Conservation (phyloP, 2,797 vertebrate species). For the Microcaecilia unicolor region DNA sequence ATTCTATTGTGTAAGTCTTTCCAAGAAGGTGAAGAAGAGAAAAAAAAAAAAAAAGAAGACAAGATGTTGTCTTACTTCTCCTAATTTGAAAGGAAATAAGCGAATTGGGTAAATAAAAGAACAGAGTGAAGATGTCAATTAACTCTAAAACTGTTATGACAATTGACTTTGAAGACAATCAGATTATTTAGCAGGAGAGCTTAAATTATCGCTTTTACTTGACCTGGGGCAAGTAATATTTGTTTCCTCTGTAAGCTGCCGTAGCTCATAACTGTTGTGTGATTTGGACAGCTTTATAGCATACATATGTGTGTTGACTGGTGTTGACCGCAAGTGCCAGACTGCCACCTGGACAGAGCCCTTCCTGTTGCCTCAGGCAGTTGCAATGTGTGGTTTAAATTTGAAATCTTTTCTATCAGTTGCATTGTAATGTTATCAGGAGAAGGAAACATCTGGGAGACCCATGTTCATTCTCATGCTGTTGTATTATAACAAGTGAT, state of each 20-base stretch:
- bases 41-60: no score
- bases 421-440: constrained; percentile 26
- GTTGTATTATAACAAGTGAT: no score
- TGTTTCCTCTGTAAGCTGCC: constrained; percentile 53
- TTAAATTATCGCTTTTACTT: constrained; percentile 63
- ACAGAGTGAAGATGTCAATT: constrained; percentile 30
- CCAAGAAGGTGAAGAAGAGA: constrained; percentile 8
- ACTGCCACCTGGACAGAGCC: constrained; percentile 68
- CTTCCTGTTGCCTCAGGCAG: no score
- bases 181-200: constrained; percentile 66
- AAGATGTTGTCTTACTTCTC: constrained; percentile 30
- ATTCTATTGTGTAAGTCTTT: constrained; percentile 79
- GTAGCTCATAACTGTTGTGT: constrained; percentile 63
- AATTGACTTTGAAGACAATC: constrained; percentile 85
- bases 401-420: constrained; percentile 24
- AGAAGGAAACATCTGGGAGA: constrained; percentile 29
- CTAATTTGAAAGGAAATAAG: constrained; percentile 41
- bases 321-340: constrained; percentile 60
- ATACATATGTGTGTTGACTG: constrained; percentile 65
- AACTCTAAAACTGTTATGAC: constrained; percentile 45
- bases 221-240: constrained; percentile 57
- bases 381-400: no score
- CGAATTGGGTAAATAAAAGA: constrained; percentile 46
- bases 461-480: constrained; percentile 29
- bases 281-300: constrained; percentile 68